A percentile compares a stretch with the other conserved stretches of the same genome.
Conservation (phyloP, 2,113 vertebrate genomes). For the Condylura cristata region DNA sequence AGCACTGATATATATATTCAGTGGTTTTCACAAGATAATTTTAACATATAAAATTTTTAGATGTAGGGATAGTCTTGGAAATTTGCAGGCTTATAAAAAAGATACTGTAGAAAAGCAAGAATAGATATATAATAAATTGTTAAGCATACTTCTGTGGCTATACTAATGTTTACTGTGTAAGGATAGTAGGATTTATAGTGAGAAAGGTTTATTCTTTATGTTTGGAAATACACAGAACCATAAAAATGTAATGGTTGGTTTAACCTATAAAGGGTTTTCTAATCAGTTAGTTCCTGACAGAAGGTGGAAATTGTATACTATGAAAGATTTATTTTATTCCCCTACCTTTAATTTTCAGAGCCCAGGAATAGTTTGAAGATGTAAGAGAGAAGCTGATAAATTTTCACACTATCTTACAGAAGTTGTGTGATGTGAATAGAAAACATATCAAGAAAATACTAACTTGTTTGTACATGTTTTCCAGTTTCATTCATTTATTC, state of each 20-base stretch:
- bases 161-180: conserved; percentile 77
- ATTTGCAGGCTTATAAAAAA: conserved; percentile 79
- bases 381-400: conserved; percentile 74
- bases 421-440: conserved; percentile 72
- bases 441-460: conserved; percentile 61
- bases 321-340: conserved; percentile 76
- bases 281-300: conserved; percentile 85
- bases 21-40: conserved; percentile 27
- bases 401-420: conserved; percentile 79
- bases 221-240: conserved; percentile 83
- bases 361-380: conserved; percentile 79
- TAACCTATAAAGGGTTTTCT: conserved; percentile 87
- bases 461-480: conserved; percentile 68
- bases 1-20: neutral
- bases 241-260: conserved; percentile 86
- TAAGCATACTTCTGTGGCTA: conserved; percentile 53
- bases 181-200: conserved; percentile 78
- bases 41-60: conserved; percentile 75
- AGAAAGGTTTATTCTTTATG: conserved; percentile 84
- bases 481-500: conserved; percentile 77
- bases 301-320: conserved; percentile 84
- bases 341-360: conserved; percentile 84
- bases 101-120: conserved; percentile 76
- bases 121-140: conserved; percentile 80
- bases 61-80: conserved; percentile 73